Evolutionary conservation across 2,888 invertebrate genomes (phyloP).

Genomic region (Apoda limacodes): DNA sequence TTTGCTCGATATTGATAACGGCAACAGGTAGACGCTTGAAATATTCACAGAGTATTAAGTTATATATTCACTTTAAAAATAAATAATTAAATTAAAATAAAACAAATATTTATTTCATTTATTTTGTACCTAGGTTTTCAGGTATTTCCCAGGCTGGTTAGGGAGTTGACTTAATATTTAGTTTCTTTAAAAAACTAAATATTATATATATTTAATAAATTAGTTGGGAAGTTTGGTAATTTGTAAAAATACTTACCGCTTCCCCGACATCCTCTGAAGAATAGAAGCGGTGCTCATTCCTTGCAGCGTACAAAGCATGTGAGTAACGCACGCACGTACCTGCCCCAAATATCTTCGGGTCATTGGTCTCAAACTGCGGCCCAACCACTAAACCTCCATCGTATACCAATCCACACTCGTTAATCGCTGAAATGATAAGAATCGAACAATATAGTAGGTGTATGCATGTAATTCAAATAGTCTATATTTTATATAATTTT

Average conservation of each 20-base stretch:
- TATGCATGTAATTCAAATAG: too few relatives aligned
- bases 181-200: too few relatives aligned
- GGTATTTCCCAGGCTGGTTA: too few relatives aligned
- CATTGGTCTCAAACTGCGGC: slow-evolving; percentile 72
- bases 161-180: neutral
- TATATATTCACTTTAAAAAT: too few relatives aligned
- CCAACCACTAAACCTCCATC: slow-evolving; percentile 75
- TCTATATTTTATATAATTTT: too few relatives aligned
- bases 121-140: too few relatives aligned
- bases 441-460: too few relatives aligned
- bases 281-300: slow-evolving; percentile 64
- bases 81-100: too few relatives aligned
- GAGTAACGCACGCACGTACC: slow-evolving; percentile 75
- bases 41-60: too few relatives aligned
- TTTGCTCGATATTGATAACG: too few relatives aligned
- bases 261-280: slow-evolving; percentile 74
- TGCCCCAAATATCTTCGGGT: slow-evolving; percentile 73
- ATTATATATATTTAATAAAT: neutral
- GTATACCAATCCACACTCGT: slow-evolving; percentile 67
- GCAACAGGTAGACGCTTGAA: too few relatives aligned
- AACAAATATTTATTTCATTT: too few relatives aligned
- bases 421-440: slow-evolving; percentile 59
- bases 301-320: slow-evolving; percentile 64
- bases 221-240: neutral
- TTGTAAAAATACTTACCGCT: slow-evolving; percentile 51